Evolutionary conservation across 2,113 vertebrate genomes (phyloP), one percentile per base, ranked within the genome.

Genomic region (Saguinus midas): DNA sequence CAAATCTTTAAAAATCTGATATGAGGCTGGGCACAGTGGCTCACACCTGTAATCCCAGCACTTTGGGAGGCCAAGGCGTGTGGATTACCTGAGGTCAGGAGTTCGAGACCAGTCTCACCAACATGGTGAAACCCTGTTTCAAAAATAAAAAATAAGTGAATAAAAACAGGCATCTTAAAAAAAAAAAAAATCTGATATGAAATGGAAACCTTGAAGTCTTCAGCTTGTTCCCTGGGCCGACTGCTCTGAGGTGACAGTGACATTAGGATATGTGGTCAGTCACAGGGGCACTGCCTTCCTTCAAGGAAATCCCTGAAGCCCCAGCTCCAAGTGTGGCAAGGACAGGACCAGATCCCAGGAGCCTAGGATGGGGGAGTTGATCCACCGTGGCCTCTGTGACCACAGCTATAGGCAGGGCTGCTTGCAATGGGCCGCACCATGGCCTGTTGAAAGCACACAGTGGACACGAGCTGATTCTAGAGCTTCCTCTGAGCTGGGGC

Each of bases 331-430:
- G 32, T 27, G 13, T 16, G 21, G 29, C 40, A 86, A 23, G 79
- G 7, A 68, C 6, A 7, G 32, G 21, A 35, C 25, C 50, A 57
- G 32, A n/a, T 32, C 18, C 55, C 64, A 52, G n/a, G 61, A 25
- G 29, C 61, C 32, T 35, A 35, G 55, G 64, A 72, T 43, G 23
- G 29, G 32, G 43, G n/a, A 43, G 72, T 20, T 17, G 5, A n/a
- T 9, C 10, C 10, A 23, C 64, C 0, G 1, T 45, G 5, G 18
- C 23, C 4, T 94, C 9, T 0, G 70, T 37, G 14, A 32, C 43
- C n/a, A 40, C 23, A 61, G 1, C 40, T n/a, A 35, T 35, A 40
- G 61, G 21, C 57, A n/a, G 25, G 52, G 21, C 7, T 68, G 13
- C 66, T 68, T 68, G 66, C 29, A 68, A 6, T 35, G 32, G 66